Conservation (phyloP, 2,113 vertebrate genomes). For the Etia nguti region DNA sequence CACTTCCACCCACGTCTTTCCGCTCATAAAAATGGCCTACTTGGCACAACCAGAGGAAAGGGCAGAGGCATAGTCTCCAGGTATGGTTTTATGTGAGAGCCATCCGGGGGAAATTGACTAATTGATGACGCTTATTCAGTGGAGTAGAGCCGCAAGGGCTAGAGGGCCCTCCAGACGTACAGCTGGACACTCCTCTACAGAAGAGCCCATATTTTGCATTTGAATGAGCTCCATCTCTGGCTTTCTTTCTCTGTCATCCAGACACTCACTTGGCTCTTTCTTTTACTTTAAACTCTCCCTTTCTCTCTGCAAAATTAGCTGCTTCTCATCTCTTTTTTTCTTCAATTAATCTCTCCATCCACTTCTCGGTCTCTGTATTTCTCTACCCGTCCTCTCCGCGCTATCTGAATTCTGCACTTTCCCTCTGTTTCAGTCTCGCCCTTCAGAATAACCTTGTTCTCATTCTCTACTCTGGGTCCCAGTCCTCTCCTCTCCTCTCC, state of each 20-base stretch:
- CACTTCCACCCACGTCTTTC: not conserved
- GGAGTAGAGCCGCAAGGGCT: slow-evolving; percentile 22
- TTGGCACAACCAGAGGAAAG: not conserved
- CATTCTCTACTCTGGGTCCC: slow-evolving; percentile 19
- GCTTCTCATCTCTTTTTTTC: not conserved
- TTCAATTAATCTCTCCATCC: not conserved
- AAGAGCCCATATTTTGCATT: slow-evolving; percentile 42
- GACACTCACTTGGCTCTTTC: not conserved
- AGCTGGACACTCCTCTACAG: slow-evolving; percentile 39
- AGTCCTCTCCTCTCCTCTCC: not conserved
- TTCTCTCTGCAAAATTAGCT: not conserved
- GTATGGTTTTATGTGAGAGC: not conserved
- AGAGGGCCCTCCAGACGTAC: slow-evolving; percentile 40
- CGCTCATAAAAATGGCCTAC: not conserved
- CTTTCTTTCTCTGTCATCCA: not conserved
- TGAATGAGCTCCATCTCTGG: slow-evolving; percentile 15
- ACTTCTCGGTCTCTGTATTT: not conserved
- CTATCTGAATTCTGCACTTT: slow-evolving; percentile 52
- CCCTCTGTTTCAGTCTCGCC: slow-evolving; percentile 14
- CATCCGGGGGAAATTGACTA: slow-evolving; percentile 12
- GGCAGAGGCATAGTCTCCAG: not conserved
- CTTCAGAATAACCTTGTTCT: slow-evolving; percentile 58
- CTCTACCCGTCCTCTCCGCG: not conserved
- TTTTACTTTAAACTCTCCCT: not conserved
- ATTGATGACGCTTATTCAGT: slow-evolving; percentile 37